Evolutionary conservation across 2,888 invertebrate species (phyloP).

Genomic region (Schrankia costaestrigalis): DNA sequence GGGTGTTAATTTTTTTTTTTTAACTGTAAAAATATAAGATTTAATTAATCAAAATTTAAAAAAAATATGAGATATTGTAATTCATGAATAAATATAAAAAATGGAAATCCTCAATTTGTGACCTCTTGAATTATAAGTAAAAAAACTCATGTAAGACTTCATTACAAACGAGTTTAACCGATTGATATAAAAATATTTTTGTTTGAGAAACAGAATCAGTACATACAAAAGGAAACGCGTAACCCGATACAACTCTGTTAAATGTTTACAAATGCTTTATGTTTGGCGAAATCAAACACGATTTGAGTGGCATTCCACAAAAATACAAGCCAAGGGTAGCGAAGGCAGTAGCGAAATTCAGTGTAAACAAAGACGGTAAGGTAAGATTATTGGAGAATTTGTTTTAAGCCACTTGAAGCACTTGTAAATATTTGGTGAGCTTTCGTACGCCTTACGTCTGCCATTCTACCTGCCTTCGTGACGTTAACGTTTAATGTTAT

Average conservation of each 20-base stretch:
- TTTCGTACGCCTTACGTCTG: constrained; percentile 56
- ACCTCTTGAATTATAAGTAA: too few species aligned
- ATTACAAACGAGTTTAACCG: constrained; percentile 1
- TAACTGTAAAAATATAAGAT: constrained; percentile 26
- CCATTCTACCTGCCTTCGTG: constrained; percentile 58
- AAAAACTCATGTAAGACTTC: too few species aligned
- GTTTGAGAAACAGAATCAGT: constrained; percentile 35
- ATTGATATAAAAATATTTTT: constrained; percentile 30
- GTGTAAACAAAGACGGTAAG: constrained; percentile 69
- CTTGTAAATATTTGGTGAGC: constrained; percentile 77
- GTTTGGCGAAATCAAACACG: constrained; percentile 77
- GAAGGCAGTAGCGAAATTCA: constrained; percentile 65
- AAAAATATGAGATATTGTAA: too few species aligned
- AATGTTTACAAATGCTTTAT: constrained; percentile 75
- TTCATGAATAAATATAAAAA: too few species aligned
- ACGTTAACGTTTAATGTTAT: constrained; percentile 60
- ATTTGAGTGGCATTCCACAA: constrained; percentile 70
- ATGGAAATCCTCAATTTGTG: too few species aligned
- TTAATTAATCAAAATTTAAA: too few species aligned
- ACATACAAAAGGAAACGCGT: constrained; percentile 59
- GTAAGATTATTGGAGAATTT: constrained; percentile 77
- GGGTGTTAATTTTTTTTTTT: constrained; percentile 41
- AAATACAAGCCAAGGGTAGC: constrained; percentile 53
- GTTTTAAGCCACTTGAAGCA: constrained; percentile 76
- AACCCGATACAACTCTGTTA: constrained; percentile 68